Evolutionary conservation across 2,888 invertebrate species (phyloP).

Genomic region (Drosophila rellima): DNA sequence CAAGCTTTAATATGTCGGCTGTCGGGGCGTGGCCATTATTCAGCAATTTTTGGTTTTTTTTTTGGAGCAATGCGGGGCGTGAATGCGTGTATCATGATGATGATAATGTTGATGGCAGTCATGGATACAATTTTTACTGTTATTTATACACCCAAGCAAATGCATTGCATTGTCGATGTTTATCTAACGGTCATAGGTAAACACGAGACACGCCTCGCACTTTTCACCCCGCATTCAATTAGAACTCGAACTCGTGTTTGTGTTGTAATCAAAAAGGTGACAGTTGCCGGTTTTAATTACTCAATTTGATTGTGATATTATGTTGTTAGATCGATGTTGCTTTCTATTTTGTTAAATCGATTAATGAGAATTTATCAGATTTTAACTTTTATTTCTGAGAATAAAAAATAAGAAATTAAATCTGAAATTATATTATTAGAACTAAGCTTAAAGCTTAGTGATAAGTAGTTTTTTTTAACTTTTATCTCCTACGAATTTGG

Average conservation of each 20-base stretch:
- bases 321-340: constrained; percentile 46
- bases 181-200: constrained; percentile 66
- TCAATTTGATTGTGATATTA: constrained; percentile 55
- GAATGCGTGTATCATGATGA: constrained; percentile 56
- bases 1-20: constrained; percentile 71
- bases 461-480: not conserved
- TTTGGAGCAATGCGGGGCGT: constrained; percentile 32
- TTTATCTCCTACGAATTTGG: not conserved
- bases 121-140: constrained; percentile 70
- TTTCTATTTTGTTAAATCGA: constrained; percentile 53
- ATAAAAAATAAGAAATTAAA: not conserved
- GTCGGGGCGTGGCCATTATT: constrained; percentile 68
- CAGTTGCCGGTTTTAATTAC: constrained; percentile 60
- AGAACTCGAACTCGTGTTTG: constrained; percentile 50
- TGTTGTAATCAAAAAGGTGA: constrained; percentile 40
- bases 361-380: constrained; percentile 24
- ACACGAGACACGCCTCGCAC: constrained; percentile 27
- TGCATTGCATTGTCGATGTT: constrained; percentile 46
- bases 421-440: not conserved
- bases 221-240: constrained; percentile 52
- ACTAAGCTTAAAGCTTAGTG: too few relatives aligned
- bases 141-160: constrained; percentile 49
- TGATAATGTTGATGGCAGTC: constrained; percentile 40
- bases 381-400: not conserved
- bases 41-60: constrained; percentile 58